These are phyloP conservation scores for Hipparchia sbordonii DNA, from an alignment of 2,888 invertebrate species.

Conservation along the genomic window DNA sequence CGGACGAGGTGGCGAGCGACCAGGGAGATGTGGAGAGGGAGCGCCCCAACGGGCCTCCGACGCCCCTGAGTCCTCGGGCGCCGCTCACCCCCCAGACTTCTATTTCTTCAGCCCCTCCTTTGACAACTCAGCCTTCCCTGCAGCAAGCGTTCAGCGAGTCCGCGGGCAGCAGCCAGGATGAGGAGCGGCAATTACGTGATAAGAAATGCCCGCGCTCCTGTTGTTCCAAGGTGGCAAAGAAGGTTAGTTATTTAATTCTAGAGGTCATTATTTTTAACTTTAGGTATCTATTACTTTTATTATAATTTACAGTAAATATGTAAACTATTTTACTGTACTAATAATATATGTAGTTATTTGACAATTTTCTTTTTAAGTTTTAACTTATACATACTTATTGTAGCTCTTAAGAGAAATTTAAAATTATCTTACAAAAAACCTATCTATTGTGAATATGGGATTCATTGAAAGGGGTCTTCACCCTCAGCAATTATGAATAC, in stretches of 20 bases:
- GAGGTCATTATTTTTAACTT: not conserved
- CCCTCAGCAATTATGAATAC: no score
- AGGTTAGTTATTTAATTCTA: constrained; percentile 76
- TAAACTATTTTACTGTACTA: no score
- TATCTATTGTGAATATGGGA: no score
- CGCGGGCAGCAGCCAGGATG: constrained; percentile 85
- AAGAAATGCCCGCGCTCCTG: constrained; percentile 87
- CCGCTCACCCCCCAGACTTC: constrained; percentile 75
- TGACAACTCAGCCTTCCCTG: constrained; percentile 74
- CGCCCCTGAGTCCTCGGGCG: constrained; percentile 72
- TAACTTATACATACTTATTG: no score
- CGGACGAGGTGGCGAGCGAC: constrained; percentile 81
- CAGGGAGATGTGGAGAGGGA: constrained; percentile 64
- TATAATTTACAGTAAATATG: no score
- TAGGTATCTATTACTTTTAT: no score
- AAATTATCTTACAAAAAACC: no score
- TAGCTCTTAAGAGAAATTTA: no score
- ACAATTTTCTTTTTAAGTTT: no score
- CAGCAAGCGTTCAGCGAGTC: constrained; percentile 79
- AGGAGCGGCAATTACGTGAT: constrained; percentile 77
- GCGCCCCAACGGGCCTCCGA: constrained; percentile 75
- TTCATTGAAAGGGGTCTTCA: no score
- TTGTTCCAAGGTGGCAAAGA: constrained; percentile 92
- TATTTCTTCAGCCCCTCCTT: constrained; percentile 75
- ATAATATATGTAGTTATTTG: no score